phyloP scores from a whole-genome alignment of 2,888 invertebrate genomes.

The Alcis repandata region DNA sequence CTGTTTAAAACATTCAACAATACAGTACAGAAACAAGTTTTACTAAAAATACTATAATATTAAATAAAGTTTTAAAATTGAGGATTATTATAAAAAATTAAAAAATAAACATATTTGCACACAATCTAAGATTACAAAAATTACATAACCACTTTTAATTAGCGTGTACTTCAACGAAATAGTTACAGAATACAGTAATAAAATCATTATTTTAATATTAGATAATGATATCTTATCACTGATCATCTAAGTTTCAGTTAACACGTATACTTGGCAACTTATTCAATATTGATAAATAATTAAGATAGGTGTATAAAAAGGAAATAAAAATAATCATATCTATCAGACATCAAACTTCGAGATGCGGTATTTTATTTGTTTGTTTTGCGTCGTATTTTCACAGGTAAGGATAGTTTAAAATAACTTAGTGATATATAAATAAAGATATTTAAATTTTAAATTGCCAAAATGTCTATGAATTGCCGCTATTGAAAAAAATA shows the following conservation, averaged over 20 bases:
- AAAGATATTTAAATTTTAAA: too few species aligned
- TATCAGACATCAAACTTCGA: conserved; percentile 10
- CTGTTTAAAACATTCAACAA: too few species aligned
- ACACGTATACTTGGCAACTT: conserved; percentile 20
- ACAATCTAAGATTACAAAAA: too few species aligned
- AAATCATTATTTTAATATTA: neutral
- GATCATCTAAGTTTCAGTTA: neutral
- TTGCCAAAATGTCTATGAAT: too few species aligned
- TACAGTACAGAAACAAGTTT: too few species aligned
- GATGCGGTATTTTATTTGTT: conserved; percentile 36
- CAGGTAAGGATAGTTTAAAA: conserved; percentile 36
- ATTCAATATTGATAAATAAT: conserved; percentile 4
- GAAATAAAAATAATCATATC: neutral
- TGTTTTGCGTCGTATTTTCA: conserved; percentile 27
- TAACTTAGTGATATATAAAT: too few species aligned
- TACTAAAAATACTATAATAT: neutral
- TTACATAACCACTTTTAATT: too few species aligned
- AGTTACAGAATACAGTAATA: neutral
- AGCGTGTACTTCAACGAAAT: neutral
- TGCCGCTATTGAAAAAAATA: too few species aligned
- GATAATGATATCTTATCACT: neutral
- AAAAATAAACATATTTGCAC: too few species aligned
- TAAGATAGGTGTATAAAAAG: conserved; percentile 23
- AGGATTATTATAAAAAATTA: too few species aligned
- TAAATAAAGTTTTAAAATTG: neutral